A percentile compares a stretch with the other conserved stretches of the same genome.
These are phyloP conservation scores for Larimichthys crocea DNA, from an alignment of 2,113 vertebrate species.

Conservation along the genomic window DNA sequence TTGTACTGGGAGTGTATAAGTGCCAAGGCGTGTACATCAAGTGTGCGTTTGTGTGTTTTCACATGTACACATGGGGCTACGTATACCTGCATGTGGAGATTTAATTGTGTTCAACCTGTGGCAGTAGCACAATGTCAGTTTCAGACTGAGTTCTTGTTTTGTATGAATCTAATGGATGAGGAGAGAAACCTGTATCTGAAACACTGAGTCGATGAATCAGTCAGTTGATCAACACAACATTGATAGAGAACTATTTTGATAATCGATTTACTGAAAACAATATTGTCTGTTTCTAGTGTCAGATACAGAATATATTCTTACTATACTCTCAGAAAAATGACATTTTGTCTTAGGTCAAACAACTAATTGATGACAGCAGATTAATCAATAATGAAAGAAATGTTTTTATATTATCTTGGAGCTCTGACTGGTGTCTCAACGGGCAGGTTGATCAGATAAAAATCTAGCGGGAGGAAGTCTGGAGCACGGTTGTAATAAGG, in stretches of 20 bases:
- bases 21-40: conserved; percentile 45
- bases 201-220: not conserved
- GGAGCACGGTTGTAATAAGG: not conserved
- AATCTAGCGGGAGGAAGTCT: not conserved
- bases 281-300: not conserved
- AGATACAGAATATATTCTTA: not conserved
- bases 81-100: not conserved
- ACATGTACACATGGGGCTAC: not conserved
- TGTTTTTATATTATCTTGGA: not conserved
- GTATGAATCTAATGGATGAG: not conserved
- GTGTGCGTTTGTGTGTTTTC: conserved; percentile 6
- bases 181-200: not conserved
- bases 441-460: not conserved
- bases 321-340: not conserved
- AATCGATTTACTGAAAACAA: not conserved
- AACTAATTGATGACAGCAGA: not conserved
- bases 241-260: not conserved
- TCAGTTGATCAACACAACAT: not conserved
- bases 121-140: not conserved
- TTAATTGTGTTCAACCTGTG: not conserved
- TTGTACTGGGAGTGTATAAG: conserved; percentile 50
- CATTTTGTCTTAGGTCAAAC: not conserved
- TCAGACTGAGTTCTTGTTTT: not conserved
- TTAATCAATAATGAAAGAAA: not conserved
- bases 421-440: not conserved